phyloP scores from a whole-genome alignment of 2,797 vertebrate species.

The Alauda arvensis region DNA sequence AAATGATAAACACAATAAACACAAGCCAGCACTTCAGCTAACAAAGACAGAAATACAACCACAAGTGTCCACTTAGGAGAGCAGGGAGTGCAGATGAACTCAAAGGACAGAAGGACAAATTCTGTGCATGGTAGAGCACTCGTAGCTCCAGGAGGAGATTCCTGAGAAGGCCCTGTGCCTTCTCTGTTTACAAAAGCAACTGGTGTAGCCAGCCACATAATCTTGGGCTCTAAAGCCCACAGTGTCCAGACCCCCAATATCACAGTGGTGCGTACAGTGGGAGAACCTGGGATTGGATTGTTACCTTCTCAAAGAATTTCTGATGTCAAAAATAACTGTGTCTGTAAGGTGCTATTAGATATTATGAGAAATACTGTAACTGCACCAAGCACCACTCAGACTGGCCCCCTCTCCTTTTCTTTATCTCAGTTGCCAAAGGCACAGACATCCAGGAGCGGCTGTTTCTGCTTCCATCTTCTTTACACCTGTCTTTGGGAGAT shows the following conservation, averaged over 20 bases:
- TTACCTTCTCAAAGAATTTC: background rate
- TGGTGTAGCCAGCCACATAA: background rate
- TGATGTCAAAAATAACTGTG: background rate
- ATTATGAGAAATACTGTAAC: background rate
- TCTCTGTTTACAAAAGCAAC: background rate
- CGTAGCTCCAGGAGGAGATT: background rate
- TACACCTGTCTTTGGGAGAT: rapidly evolving
- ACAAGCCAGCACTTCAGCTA: background rate
- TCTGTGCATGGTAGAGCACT: background rate
- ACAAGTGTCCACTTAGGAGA: background rate
- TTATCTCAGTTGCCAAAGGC: background rate
- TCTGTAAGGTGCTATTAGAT: background rate
- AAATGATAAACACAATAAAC: background rate
- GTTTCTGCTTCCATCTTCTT: background rate
- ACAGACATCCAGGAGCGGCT: background rate
- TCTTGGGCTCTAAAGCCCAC: background rate
- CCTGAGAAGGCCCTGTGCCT: background rate
- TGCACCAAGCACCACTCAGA: background rate
- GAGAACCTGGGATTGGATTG: background rate
- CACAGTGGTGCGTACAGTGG: background rate
- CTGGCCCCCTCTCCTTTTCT: background rate
- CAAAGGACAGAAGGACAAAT: background rate
- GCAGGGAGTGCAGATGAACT: background rate
- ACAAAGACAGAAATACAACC: background rate
- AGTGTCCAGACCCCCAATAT: background rate